A percentile compares a stretch with the other conserved stretches of the same genome.
Evolutionary conservation across 2,888 invertebrate species (phyloP).

Genomic region (Sicus ferrugineus): DNA sequence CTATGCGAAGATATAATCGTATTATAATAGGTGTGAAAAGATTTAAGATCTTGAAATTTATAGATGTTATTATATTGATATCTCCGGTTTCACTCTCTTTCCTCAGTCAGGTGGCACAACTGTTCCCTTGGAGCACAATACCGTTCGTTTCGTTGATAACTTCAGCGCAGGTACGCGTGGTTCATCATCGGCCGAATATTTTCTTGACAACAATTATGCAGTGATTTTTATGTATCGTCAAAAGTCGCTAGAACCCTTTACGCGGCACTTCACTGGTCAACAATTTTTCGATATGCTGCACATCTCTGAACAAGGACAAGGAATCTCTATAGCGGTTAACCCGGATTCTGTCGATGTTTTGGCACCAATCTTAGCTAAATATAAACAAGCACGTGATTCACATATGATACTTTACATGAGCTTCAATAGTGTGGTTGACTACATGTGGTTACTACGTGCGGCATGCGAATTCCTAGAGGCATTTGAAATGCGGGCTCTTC

Average conservation of each 20-base stretch:
- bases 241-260: conserved; percentile 91
- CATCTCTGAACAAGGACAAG: conserved; percentile 67
- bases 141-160: conserved; percentile 98
- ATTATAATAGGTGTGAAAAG: no score
- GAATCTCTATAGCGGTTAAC: conserved; percentile 74
- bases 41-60: no score
- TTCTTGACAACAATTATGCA: conserved; percentile 84
- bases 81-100: conserved; percentile 1
- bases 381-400: conserved; percentile 80
- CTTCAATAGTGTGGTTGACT: conserved; percentile 89
- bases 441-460: conserved; percentile 88
- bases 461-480: conserved; percentile 79
- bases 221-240: conserved; percentile 93
- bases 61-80: no score
- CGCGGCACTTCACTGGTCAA: conserved; percentile 83
- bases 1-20: no score
- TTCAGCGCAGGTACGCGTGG: conserved; percentile 98
- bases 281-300: conserved; percentile 83
- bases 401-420: conserved; percentile 78
- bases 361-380: conserved; percentile 75
- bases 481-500: conserved; percentile 74
- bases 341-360: conserved; percentile 77
- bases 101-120: conserved; percentile 94
- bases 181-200: conserved; percentile 94
- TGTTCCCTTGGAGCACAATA: conserved; percentile 95